phyloP scores from a whole-genome alignment of 2,888 invertebrate species.

The Operophtera brumata region DNA sequence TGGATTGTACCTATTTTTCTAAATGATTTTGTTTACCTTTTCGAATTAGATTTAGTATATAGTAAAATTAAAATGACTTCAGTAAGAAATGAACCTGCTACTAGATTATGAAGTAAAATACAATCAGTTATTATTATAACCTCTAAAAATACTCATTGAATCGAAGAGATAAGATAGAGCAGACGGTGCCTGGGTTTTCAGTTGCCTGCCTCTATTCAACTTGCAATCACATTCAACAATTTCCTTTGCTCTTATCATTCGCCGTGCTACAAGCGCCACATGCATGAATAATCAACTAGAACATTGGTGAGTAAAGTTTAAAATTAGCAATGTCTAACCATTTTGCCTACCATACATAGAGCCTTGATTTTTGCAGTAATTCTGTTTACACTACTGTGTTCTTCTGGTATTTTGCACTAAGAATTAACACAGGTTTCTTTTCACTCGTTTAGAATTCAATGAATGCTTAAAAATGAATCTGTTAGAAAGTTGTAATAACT shows the following conservation, averaged over 20 bases:
- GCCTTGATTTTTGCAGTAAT: slow-evolving; percentile 1
- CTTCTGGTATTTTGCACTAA: not conserved
- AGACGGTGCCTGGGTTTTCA: slow-evolving; percentile 53
- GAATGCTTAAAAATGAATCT: not conserved
- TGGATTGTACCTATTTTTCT: not conserved
- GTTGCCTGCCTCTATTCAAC: slow-evolving; percentile 32
- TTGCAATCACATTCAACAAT: slow-evolving; percentile 27
- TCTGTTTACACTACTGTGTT: not conserved
- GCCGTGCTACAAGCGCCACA: slow-evolving; percentile 21
- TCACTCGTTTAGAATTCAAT: not conserved
- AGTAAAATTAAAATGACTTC: slow-evolving; percentile 19
- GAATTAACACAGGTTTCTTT: not conserved
- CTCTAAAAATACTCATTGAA: slow-evolving; percentile 57
- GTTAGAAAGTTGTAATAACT: not conserved
- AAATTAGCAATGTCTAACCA: slow-evolving; percentile 12
- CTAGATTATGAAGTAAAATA: slow-evolving; percentile 22
- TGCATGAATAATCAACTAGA: slow-evolving; percentile 13
- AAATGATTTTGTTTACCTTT: slow-evolving; percentile 45
- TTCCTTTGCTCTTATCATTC: slow-evolving; percentile 19
- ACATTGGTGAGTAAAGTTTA: slow-evolving; percentile 27
- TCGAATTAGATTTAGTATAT: slow-evolving; percentile 25
- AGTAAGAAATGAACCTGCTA: not conserved
- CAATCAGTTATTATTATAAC: slow-evolving; percentile 68
- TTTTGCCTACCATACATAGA: not conserved
- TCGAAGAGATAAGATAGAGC: slow-evolving; percentile 47